Conservation (phyloP, 2,113 vertebrate genomes). For the Henicopernis longicauda region DNA sequence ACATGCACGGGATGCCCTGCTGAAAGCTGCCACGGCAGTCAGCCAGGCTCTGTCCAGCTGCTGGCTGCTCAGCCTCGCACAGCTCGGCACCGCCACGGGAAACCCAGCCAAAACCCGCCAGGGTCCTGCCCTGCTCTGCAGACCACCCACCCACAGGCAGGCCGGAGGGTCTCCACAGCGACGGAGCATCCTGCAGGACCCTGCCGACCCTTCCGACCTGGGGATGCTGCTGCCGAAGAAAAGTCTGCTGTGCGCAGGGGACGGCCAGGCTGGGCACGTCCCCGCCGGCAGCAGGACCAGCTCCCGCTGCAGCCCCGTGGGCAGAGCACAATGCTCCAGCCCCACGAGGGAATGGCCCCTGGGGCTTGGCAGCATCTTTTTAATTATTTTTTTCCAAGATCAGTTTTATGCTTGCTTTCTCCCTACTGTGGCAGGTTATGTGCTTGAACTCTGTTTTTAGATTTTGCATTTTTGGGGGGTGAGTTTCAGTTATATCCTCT, state of each 20-base stretch:
- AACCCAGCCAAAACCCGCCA: background rate
- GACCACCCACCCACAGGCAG: fast-evolving
- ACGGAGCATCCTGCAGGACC: too few relatives aligned
- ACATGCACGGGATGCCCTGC: background rate
- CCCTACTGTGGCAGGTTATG: background rate
- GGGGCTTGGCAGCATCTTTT: background rate
- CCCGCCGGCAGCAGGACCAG: fast-evolving
- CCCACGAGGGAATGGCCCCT: fast-evolving
- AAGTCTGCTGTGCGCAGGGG: background rate
- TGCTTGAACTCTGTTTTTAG: background rate
- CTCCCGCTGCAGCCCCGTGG: fast-evolving
- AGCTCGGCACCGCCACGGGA: fast-evolving
- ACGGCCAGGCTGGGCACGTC: fast-evolving
- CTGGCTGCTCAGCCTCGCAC: background rate
- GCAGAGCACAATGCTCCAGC: fast-evolving
- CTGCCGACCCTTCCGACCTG: fast-evolving
- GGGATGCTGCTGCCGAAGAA: background rate
- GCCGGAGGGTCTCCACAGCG: background rate
- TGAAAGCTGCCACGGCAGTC: background rate
- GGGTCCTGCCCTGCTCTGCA: background rate
- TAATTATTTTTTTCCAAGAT: background rate
- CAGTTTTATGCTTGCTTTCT: background rate
- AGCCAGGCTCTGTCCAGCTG: background rate
- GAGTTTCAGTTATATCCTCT: background rate
- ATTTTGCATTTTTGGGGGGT: background rate